Evolutionary conservation across 2,113 vertebrate genomes (phyloP), one percentile per base, ranked within the genome.

Genomic region (Tragelaphus buxtoni): DNA sequence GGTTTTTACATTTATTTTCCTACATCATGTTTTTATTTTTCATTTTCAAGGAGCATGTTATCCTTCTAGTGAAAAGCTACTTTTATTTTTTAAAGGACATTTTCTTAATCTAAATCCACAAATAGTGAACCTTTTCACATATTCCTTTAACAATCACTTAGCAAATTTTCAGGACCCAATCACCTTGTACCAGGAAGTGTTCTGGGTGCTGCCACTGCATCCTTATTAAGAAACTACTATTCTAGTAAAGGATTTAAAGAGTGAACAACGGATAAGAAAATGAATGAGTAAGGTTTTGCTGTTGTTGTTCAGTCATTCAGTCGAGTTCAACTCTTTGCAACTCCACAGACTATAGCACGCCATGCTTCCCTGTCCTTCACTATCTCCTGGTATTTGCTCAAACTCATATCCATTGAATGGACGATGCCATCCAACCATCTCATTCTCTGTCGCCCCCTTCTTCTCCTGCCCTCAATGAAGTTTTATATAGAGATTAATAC

Each of bases 1-100:
- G 5, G 28, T 90, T 77, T 84, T 90, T 55, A 24, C 30, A 65
- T 90, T 88, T 69, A 80, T 80, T 63, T 65, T 58, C n/a, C 45
- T 61, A 56, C 17, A 55, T 55, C 18, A 26, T 88, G 7, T 55
- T 63, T 60, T 76, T 58, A 10, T 77, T 77, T 9, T 63, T 13
- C n/a, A 55, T 89, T 85, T 61, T 79, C 30, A 56, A 65, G 18
- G 2, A 90, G 11, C 6, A 12, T 85, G 6, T 56, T 65, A 65
- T 30, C n/a, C 11, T 55, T 90, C 49, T 91, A 47, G 0, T 35
- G 39, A 60, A 83, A 85, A 47, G 3, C 4, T 58, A 53, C 5
- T 49, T 85, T 81, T 80, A 13, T 53, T 16, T 89, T 95, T 76
- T 39, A 35, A 85, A 84, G 11, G 22, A 51, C 17, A 28, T 61